phyloP scores from a whole-genome alignment of 1,140 invertebrate genomes.

The Nasonia longicornis region DNA sequence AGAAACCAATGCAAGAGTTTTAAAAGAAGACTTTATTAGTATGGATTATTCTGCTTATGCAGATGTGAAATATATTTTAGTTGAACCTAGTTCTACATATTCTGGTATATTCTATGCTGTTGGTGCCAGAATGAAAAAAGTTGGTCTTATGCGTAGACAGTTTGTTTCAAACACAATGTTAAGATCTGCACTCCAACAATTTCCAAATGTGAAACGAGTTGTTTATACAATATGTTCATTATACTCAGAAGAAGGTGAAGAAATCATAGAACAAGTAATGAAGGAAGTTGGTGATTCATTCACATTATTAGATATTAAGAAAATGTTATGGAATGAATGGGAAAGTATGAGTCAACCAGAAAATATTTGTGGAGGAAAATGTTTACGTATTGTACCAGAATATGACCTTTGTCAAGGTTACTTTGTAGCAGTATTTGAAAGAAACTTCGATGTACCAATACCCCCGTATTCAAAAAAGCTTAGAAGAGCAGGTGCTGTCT shows the following conservation, averaged over 20 bases:
- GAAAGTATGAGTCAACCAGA: conserved; percentile 76
- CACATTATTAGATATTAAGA: conserved; percentile 73
- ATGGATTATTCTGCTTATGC: conserved; percentile 76
- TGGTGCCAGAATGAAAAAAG: background rate
- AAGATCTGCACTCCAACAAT: conserved; percentile 84
- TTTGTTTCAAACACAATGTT: conserved; percentile 87
- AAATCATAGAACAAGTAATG: conserved; percentile 80
- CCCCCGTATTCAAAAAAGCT: conserved; percentile 12
- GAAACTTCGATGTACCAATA: conserved; percentile 59
- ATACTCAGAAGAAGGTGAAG: conserved; percentile 91
- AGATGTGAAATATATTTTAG: conserved; percentile 88
- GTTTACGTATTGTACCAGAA: conserved; percentile 73
- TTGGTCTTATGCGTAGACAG: conserved; percentile 67
- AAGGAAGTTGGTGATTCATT: conserved; percentile 72
- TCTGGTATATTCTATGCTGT: conserved; percentile 76
- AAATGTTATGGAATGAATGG: conserved; percentile 75
- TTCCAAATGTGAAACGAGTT: conserved; percentile 85
- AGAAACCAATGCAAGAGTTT: conserved; percentile 76
- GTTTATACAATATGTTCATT: conserved; percentile 97
- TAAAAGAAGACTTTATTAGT: conserved; percentile 82
- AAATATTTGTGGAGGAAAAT: conserved; percentile 75
- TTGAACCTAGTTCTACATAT: conserved; percentile 96
- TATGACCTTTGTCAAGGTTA: conserved; percentile 90
- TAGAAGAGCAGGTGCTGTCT: background rate
- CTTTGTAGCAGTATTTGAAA: conserved; percentile 91